Percentiles rank a stretch among this genome's conserved stretches.
These are phyloP conservation scores for Zaprionus obscuricornis DNA, from an alignment of 2,888 invertebrate species.

Conservation along the genomic window DNA sequence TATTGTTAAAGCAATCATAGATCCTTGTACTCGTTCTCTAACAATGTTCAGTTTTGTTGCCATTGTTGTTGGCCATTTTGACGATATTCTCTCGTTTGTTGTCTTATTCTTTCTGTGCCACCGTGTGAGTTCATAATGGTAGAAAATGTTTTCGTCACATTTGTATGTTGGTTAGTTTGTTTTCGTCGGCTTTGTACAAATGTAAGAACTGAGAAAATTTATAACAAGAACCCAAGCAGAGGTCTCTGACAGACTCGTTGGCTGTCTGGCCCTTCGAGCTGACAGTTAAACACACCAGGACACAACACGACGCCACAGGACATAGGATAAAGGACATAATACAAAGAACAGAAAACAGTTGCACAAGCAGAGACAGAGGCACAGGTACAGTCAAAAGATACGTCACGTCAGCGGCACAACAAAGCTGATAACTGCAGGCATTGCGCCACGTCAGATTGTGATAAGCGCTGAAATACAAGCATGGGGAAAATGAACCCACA, in stretches of 20 bases:
- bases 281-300: conserved; percentile 20
- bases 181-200: conserved; percentile 43
- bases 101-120: conserved; percentile 39
- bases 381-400: conserved; percentile 36
- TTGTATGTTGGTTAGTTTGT: conserved; percentile 15
- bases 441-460: conserved; percentile 48
- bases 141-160: conserved; percentile 15
- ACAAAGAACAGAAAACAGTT: not conserved
- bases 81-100: conserved; percentile 46
- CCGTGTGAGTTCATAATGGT: conserved; percentile 44
- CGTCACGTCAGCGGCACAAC: conserved; percentile 59
- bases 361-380: not conserved
- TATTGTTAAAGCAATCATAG: conserved; percentile 3
- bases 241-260: conserved; percentile 32
- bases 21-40: conserved; percentile 13
- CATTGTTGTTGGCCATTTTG: conserved; percentile 47
- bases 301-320: not conserved
- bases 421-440: conserved; percentile 60
- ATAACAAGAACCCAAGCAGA: conserved; percentile 37
- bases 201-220: conserved; percentile 49
- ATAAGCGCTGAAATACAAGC: conserved; percentile 42
- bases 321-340: too few species aligned
- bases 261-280: conserved; percentile 35
- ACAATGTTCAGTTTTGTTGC: conserved; percentile 8
- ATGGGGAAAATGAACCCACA: too few species aligned